These are phyloP conservation scores for Tychaedon coryphoeus DNA, from an alignment of 2,113 vertebrate species.

Conservation along the genomic window DNA sequence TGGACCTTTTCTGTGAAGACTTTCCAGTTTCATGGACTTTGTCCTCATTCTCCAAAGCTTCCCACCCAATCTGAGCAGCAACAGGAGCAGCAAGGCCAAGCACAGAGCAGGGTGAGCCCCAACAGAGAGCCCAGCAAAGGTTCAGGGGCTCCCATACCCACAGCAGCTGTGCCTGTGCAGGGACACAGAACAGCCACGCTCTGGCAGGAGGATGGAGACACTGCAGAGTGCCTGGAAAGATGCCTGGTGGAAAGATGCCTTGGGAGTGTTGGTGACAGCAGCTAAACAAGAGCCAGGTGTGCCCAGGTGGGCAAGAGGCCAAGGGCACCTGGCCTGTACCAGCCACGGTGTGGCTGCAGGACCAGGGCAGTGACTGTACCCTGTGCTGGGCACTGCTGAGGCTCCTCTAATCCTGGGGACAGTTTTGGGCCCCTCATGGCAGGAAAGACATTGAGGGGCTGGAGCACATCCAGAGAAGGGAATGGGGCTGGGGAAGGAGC, in stretches of 20 bases:
- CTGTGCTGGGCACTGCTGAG: not conserved
- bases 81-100: rapidly evolving
- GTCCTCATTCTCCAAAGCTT: not conserved
- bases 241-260: not conserved
- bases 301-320: not conserved
- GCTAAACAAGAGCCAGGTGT: not conserved
- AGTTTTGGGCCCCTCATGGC: not conserved
- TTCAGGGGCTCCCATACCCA: rapidly evolving
- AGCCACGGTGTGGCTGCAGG: not conserved
- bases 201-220: not conserved
- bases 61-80: not conserved
- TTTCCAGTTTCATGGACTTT: not conserved
- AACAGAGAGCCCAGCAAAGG: not conserved
- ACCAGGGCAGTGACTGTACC: not conserved
- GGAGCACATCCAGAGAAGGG: not conserved
- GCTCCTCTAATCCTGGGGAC: not conserved
- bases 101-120: rapidly evolving
- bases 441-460: not conserved
- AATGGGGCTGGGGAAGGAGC: not conserved
- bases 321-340: not conserved
- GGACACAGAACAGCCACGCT: rapidly evolving
- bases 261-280: not conserved
- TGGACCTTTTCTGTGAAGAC: not conserved
- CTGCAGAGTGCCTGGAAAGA: not conserved
- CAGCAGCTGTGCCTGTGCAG: not conserved